Base-by-base conservation (phyloP, 2,888 invertebrate genomes). In the Melieria omissa region DNA sequence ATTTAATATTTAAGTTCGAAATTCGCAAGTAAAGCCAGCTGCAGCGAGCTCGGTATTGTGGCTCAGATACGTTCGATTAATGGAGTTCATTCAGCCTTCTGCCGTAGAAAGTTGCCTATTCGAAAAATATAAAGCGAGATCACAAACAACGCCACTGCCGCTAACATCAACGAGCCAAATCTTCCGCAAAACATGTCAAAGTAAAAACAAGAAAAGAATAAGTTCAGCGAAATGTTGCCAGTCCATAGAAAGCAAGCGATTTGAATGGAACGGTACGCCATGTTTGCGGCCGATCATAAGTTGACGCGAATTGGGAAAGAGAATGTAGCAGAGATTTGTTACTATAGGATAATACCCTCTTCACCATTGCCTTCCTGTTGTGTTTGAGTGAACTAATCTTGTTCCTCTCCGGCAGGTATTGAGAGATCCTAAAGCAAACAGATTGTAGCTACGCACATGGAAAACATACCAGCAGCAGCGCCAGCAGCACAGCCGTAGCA, bases 361-460 rank as follows among this genome's bases (percentile, higher is more conserved):
- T 76, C 79, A 80, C 79, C 79, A 83, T 77, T 78, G 80, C 77
- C 79, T 80, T 87, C 87, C 87, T 86, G 87, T 87, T 87, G 87
- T 85, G 86, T 87, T 84, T 87, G 87, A 88, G 87, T 80, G 87
- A 88, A 87, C 88, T 87, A 87, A 87, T 85, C 86, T 88, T 86
- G 87, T 88, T 87, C 88, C 87, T 87, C 88, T 88, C 88, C 87
- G 86, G 85, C 87, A 87, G 87, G 87, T 87, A 83, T 84, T 83
- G 82, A 86, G 86, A 85, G 82, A 66, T 79, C 81, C 80, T 81
- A 81, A 79, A 79, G 78, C 78, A 82, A 82, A 79, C 74, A 71
- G 64, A 74, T 76, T 77, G 66, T 76, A 78, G 78, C 73, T 76
- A 73, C 75, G 54, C 74, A 72, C 71, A 73, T 72, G 76, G 76